Conservation (phyloP, 2,113 vertebrate genomes). For the Corynorhinus townsendii region DNA sequence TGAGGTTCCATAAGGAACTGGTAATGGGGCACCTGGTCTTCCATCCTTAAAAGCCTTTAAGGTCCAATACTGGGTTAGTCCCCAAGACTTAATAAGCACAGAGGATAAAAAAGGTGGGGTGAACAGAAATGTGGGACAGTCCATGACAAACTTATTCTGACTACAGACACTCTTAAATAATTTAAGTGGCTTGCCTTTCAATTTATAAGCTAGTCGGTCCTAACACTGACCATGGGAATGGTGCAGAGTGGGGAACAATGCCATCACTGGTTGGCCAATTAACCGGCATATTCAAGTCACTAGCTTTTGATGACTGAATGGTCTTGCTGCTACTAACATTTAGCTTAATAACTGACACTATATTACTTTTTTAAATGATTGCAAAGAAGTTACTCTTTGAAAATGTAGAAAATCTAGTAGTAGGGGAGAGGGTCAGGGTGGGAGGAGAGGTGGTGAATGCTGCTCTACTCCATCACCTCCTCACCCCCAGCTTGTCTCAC, state of each 20-base stretch:
- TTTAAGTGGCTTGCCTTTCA: neutral
- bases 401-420: neutral
- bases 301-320: neutral
- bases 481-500: neutral
- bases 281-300: neutral
- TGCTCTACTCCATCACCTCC: neutral
- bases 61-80: neutral
- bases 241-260: neutral
- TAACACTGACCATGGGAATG: neutral
- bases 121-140: slow-evolving; percentile 21
- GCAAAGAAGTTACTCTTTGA: neutral
- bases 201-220: neutral
- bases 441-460: neutral
- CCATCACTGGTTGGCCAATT: neutral
- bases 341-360: neutral
- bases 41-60: neutral
- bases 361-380: neutral
- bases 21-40: neutral
- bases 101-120: neutral
- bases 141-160: neutral
- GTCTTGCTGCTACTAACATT: neutral
- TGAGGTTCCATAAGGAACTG: neutral
- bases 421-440: neutral
- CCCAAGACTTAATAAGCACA: neutral
- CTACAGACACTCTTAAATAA: slow-evolving; percentile 18